Evolutionary conservation across 2,113 vertebrate genomes (phyloP).

Genomic region (Chaetura pelagica): DNA sequence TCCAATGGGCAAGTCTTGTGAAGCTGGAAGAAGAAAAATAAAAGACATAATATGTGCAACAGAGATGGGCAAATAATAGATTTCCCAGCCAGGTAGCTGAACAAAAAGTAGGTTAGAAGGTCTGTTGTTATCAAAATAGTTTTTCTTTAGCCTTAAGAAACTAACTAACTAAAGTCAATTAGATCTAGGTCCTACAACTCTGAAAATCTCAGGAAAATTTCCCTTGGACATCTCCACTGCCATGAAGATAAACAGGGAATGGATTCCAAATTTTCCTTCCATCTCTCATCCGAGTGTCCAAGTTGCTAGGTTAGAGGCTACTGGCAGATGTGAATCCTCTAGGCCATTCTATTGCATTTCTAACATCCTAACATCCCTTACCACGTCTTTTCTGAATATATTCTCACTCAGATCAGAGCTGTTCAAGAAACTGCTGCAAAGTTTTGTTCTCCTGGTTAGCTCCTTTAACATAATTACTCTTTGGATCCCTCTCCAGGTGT

Average conservation of each 20-base stretch:
- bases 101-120: background rate
- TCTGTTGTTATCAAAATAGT: background rate
- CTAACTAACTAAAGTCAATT: background rate
- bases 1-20: background rate
- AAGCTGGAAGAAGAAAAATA: background rate
- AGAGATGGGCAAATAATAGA: background rate
- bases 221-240: background rate
- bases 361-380: background rate
- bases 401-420: background rate
- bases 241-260: background rate
- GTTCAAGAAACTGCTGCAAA: background rate
- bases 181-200: background rate
- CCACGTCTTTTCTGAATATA: background rate
- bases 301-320: background rate
- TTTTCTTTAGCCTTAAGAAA: background rate
- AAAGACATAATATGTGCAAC: background rate
- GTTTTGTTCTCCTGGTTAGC: background rate
- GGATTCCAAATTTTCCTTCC: background rate
- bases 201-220: background rate
- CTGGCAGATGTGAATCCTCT: background rate
- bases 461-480: background rate
- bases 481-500: background rate
- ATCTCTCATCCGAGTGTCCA: background rate
- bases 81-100: background rate
- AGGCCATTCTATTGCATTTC: background rate